Base-by-base conservation (phyloP, 2,888 invertebrate genomes). In the Macaria liturata region DNA sequence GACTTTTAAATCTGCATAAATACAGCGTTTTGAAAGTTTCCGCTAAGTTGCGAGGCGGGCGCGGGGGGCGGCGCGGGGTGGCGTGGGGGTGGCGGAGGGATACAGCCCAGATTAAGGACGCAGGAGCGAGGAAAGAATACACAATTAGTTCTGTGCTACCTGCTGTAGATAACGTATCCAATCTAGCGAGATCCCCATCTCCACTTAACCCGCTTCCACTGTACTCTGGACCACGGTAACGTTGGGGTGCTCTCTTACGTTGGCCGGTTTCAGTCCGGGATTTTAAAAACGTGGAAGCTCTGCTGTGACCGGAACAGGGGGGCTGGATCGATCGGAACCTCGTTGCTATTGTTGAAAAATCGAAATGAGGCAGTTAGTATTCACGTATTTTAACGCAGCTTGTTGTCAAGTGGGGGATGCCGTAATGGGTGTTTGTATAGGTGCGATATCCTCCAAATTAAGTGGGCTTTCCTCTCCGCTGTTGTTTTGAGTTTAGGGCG, bases 91-190 rank as follows among this genome's bases (percentile, higher is more conserved):
- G 80, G 80, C 69, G 79, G 81, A 76, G 76, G 76, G 68, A 75
- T 79, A 78, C 81, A 80, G 84, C 85, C 84, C 83, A 88, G 89
- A 91, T 91, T 91, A 91, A 89, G 90, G 88, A 87, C 84, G 84
- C 80, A 78, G 78, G 81, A 84, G 86, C 91, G 88, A 88, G 90
- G 87, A 91, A 91, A 91, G 91, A 91, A 91, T 91, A 91, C 91
- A 89, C 88, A 91, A 91, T 91, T 91, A 91, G 91, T 84, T 88
- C 78, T 80, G 80, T 79, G 80, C 88, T 91, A 91, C 91, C 91
- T 91, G 91, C 86, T 86, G 82, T 76, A 85, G 83, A 86, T 84
- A 84, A 84, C 81, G 81, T 80, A 84, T 78, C 90, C 89, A 89
- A 80, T 72, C 66, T 77, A 79, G 67, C 58, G 57, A 73, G 83